These are phyloP conservation scores for Cassiopea xamachana DNA, from an alignment of 30 jellyfish, hydroid and myxozoan species.

Conservation along the genomic window DNA sequence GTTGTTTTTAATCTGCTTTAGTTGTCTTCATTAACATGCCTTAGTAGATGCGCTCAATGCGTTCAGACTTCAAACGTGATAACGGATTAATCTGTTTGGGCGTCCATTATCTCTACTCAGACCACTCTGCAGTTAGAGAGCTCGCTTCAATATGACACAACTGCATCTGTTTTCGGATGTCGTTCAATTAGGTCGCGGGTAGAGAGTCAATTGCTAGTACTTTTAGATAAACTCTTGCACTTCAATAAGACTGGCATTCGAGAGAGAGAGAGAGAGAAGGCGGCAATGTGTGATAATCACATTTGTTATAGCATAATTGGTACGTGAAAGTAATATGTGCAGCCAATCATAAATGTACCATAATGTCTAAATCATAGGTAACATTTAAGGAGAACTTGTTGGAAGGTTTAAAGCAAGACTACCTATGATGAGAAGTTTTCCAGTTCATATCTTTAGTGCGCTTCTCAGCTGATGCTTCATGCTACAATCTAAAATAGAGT, in stretches of 20 bases:
- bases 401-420: no score
- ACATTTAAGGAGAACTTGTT: no score
- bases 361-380: no score
- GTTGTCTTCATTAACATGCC: background rate
- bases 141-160: background rate
- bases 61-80: background rate
- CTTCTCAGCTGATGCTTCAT: no score
- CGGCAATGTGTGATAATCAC: no score
- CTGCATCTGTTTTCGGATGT: slow-evolving; percentile 8
- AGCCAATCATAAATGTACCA: no score
- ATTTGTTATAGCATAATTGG: no score
- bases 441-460: no score
- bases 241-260: background rate
- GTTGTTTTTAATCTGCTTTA: background rate
- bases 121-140: background rate
- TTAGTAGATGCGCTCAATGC: background rate
- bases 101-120: background rate
- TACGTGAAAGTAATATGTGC: no score
- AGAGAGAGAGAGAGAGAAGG: no score
- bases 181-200: background rate
- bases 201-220: slow-evolving; percentile 24
- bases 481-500: no score
- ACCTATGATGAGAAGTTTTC: no score
- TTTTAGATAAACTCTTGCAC: background rate
- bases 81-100: background rate